Percentiles rank a stretch among this genome's conserved stretches.
These are phyloP conservation scores for Chydorus sphaericus DNA, from an alignment of 2,888 invertebrate species.

Conservation along the genomic window DNA sequence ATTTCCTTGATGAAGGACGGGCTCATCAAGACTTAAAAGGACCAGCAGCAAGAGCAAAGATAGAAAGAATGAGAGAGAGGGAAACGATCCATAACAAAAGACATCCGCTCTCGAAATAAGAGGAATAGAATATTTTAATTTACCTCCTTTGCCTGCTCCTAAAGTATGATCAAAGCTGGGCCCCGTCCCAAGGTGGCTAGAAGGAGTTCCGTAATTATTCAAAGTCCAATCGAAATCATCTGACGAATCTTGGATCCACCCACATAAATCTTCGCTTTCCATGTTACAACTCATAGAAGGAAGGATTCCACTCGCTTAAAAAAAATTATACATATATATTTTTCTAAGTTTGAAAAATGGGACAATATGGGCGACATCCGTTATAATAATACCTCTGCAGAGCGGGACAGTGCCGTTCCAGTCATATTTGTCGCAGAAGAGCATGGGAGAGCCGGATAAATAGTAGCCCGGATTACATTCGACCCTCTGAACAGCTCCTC, in stretches of 20 bases:
- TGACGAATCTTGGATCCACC: constrained; percentile 56
- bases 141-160: constrained; percentile 38
- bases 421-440: constrained; percentile 52
- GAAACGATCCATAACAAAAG: no score
- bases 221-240: constrained; percentile 62
- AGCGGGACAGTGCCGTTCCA: constrained; percentile 55
- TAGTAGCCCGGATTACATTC: constrained; percentile 49
- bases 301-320: constrained; percentile 29
- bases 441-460: constrained; percentile 37
- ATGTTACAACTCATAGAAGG: constrained; percentile 46
- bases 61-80: constrained; percentile 16
- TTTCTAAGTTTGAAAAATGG: constrained; percentile 3
- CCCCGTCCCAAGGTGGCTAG: constrained; percentile 49
- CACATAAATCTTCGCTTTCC: constrained; percentile 49
- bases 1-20: neutral
- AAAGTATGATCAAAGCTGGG: constrained; percentile 61
- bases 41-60: no score
- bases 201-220: constrained; percentile 45
- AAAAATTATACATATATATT: constrained; percentile 4
- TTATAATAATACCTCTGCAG: constrained; percentile 41
- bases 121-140: neutral
- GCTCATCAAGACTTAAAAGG: no score
- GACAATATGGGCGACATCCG: neutral
- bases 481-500: constrained; percentile 43
- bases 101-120: neutral